Base-by-base conservation (phyloP, 2,113 vertebrate species). In the Tachycineta bicolor region DNA sequence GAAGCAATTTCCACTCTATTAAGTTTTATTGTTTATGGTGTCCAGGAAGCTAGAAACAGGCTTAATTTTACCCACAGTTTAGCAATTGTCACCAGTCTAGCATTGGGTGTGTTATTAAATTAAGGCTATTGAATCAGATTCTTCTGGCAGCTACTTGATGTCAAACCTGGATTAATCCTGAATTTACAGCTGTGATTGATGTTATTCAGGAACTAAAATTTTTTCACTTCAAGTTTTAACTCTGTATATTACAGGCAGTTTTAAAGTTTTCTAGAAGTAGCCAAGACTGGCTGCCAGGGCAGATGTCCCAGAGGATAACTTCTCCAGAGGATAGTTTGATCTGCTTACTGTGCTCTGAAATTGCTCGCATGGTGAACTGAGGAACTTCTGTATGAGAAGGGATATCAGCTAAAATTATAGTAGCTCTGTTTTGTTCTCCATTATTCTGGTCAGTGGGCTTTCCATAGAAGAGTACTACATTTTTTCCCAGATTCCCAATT, bases 1-100 rank as follows among this genome's bases (percentile, higher is more conserved):
- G 89, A 93, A 95, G 64, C 60, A 83, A 81, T 90, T 90, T 83
- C 41, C 28, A 78, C 26, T 87, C 59, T 59, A 19, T 83, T 90
- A 74, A 63, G 8, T 55, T 81, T 68, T 83, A n/a, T 12, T 19
- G 15, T 67, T 74, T 49, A 29, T 31, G 15, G 31, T 68, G 60
- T 68, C n/a, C 26, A 60, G 60, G n/a, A 74, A 89, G n/a, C 17
- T 52, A 77, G 25, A 83, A 88, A 52, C 16, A 77, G 39, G 46
- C 44, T 94, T 95, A 14, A 49, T 74, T 92, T 70, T 71, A 70
- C 15, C 34, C 55, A 59, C 15, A 63, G 39, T 59, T 82, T 31
- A 83, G 60, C 28, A 83, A n/a, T 46, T 10, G 4, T 44, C n/a
- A 81, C 52, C 44, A 29, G 50, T 49, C 25, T 58, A 28, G 24